Evolutionary conservation across 2,113 vertebrate species (phyloP).

Genomic region (Acrocephalus arundinaceus): DNA sequence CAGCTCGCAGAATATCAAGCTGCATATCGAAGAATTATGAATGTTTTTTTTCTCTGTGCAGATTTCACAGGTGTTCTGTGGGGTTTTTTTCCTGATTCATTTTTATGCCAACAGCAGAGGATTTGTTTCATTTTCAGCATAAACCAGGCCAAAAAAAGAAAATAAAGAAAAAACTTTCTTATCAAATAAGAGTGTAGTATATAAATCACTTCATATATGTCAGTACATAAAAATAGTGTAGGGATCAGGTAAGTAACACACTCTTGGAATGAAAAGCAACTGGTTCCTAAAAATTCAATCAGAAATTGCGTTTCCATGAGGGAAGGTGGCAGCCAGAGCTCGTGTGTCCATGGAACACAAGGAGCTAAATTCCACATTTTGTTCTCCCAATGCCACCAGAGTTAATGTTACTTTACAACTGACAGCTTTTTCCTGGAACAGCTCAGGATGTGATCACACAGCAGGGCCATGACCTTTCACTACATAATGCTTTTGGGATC

Average conservation of each 20-base stretch:
- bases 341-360: neutral
- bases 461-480: conserved; percentile 14
- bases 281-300: neutral
- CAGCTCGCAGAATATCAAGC: conserved; percentile 21
- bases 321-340: neutral
- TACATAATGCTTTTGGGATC: conserved; percentile 61
- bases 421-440: conserved; percentile 38
- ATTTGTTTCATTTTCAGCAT: neutral
- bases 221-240: neutral
- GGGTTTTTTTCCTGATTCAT: neutral
- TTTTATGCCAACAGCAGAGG: neutral
- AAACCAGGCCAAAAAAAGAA: neutral
- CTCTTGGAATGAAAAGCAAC: neutral
- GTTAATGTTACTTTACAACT: neutral
- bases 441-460: conserved; percentile 49
- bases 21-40: neutral
- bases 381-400: neutral
- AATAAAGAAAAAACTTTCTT: neutral
- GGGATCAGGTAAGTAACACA: neutral
- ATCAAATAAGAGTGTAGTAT: neutral
- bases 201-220: neutral
- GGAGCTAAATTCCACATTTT: neutral
- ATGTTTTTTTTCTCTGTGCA: neutral
- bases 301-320: neutral
- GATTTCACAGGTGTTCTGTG: neutral